A percentile compares a stretch with the other conserved stretches of the same genome.
These are phyloP conservation scores for Caenorhabditis auriculariae DNA, from an alignment of 2,888 invertebrate species.

Conservation along the genomic window DNA sequence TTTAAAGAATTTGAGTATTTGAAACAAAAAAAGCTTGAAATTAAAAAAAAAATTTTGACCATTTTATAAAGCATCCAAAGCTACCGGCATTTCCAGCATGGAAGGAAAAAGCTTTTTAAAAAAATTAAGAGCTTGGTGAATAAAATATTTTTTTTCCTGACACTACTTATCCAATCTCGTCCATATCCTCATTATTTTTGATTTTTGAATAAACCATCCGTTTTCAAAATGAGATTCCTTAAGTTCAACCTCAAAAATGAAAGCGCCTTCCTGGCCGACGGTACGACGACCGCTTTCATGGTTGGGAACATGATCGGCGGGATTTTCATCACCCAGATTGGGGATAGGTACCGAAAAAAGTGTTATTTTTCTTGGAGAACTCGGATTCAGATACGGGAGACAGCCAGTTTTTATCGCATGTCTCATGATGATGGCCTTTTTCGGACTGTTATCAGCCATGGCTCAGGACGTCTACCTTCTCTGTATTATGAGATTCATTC, in stretches of 20 bases:
- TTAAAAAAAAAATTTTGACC: too few relatives aligned
- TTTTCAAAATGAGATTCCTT: too few relatives aligned
- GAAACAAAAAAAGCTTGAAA: too few relatives aligned
- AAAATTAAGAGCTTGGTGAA: too few relatives aligned
- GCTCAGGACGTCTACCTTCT: slow-evolving; percentile 75
- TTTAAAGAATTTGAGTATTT: too few relatives aligned
- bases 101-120: too few relatives aligned
- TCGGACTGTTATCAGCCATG: slow-evolving; percentile 73
- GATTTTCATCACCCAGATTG: slow-evolving; percentile 30
- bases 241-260: slow-evolving; percentile 38
- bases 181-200: too few relatives aligned
- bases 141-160: too few relatives aligned
- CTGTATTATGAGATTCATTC: slow-evolving; percentile 72
- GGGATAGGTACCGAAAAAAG: slow-evolving; percentile 11
- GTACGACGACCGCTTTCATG: slow-evolving; percentile 43
- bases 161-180: too few relatives aligned
- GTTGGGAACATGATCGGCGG: slow-evolving; percentile 45
- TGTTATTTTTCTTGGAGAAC: background rate
- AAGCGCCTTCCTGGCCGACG: slow-evolving; percentile 34
- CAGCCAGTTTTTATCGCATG: slow-evolving; percentile 42
- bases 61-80: too few relatives aligned
- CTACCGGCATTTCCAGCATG: too few relatives aligned
- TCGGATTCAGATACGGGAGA: slow-evolving; percentile 36
- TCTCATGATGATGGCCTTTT: slow-evolving; percentile 63
- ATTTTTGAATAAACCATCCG: too few relatives aligned